Evolutionary conservation across 2,113 vertebrate genomes (phyloP).

Genomic region (Otis tarda): DNA sequence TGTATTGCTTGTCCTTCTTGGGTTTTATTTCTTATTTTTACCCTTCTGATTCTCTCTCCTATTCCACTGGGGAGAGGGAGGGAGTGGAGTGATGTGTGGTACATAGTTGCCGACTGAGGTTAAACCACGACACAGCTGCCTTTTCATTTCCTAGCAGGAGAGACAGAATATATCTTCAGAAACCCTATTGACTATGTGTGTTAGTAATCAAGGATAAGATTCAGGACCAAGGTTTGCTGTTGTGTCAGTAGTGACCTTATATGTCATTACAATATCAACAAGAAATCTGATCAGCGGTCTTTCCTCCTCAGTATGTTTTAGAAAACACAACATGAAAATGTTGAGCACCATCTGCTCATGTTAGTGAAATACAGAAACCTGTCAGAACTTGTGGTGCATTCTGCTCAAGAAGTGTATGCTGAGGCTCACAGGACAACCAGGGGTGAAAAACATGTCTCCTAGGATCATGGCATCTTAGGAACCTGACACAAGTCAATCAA

Average conservation of each 20-base stretch:
- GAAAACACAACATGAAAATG: not conserved
- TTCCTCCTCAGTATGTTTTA: not conserved
- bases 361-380: not conserved
- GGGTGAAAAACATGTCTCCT: fast-evolving
- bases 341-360: not conserved
- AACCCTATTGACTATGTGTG: not conserved
- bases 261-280: not conserved
- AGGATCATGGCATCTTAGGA: not conserved
- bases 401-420: not conserved
- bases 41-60: too few relatives aligned
- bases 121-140: not conserved
- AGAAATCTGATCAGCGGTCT: not conserved
- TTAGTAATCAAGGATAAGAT: not conserved
- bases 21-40: too few relatives aligned
- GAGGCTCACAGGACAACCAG: not conserved
- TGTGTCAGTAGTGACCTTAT: not conserved
- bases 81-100: too few relatives aligned
- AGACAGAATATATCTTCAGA: not conserved
- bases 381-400: not conserved
- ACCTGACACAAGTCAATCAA: not conserved
- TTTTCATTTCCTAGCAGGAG: not conserved
- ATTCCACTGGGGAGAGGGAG: too few relatives aligned
- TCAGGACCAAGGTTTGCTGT: not conserved
- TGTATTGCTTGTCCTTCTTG: too few relatives aligned
- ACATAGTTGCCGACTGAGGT: too few relatives aligned